Evolutionary conservation across 2,113 vertebrate genomes (phyloP).

Genomic region (Rhinoderma darwinii): DNA sequence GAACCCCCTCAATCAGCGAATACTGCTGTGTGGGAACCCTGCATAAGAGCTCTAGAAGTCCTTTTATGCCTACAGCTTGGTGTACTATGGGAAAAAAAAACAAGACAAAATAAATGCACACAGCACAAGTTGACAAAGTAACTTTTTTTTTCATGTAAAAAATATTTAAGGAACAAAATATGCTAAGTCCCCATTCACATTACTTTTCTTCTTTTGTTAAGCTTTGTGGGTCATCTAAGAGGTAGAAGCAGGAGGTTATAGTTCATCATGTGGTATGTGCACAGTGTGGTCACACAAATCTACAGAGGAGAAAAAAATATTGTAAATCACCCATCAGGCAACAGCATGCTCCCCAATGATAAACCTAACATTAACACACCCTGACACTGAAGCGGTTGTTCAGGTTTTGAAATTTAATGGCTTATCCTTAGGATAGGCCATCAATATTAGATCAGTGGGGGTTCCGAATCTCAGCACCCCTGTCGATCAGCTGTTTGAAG

Average conservation of each 20-base stretch:
- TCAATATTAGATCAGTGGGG: no score
- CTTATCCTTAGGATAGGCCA: no score
- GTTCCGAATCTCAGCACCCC: no score
- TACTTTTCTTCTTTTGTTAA: slow-evolving; percentile 5
- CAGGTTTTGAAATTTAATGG: no score
- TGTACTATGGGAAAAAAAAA: background rate
- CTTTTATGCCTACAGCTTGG: no score
- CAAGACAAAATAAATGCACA: background rate
- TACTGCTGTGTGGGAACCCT: no score
- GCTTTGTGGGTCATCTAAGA: background rate
- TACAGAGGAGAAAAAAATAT: slow-evolving; percentile 66
- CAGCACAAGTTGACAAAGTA: slow-evolving; percentile 10
- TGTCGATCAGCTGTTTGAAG: no score
- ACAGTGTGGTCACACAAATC: slow-evolving; percentile 95
- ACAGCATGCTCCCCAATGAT: background rate
- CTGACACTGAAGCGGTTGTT: no score
- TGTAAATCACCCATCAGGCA: background rate
- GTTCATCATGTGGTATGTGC: slow-evolving; percentile 86
- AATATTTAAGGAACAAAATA: slow-evolving; percentile 29
- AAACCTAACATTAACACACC: background rate
- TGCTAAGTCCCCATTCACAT: slow-evolving; percentile 26
- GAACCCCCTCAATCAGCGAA: no score
- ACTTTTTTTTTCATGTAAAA: slow-evolving; percentile 56
- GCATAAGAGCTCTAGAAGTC: no score
- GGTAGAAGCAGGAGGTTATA: slow-evolving; percentile 73